Conservation (phyloP, 1,140 invertebrate species). For the Trichoplusia ni region DNA sequence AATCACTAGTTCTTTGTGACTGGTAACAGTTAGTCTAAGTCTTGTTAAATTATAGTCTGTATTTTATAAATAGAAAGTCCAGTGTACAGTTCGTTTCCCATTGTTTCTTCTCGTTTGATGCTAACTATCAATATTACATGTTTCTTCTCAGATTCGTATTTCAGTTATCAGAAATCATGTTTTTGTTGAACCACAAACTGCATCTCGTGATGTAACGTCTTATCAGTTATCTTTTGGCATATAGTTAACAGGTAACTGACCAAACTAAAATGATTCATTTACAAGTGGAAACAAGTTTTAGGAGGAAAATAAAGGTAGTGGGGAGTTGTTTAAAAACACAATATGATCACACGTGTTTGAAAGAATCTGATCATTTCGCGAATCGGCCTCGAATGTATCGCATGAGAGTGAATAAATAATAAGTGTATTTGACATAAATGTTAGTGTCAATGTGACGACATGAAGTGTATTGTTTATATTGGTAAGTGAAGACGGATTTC, state of each 20-base stretch:
- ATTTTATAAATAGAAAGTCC: too few relatives aligned
- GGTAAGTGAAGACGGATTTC: neutral
- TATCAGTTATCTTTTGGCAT: neutral
- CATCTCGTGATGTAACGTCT: neutral
- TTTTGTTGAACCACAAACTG: neutral
- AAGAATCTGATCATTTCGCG: constrained; percentile 13
- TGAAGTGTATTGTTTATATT: neutral
- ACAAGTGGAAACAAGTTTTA: constrained; percentile 14
- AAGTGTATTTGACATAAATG: neutral
- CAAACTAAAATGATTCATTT: neutral
- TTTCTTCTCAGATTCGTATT: neutral
- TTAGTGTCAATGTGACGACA: neutral
- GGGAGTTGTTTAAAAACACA: constrained; percentile 13
- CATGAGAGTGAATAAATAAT: neutral
- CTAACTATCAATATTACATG: too few relatives aligned
- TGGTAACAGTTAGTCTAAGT: neutral
- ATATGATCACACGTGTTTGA: constrained; percentile 8
- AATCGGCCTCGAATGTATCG: constrained; percentile 3
- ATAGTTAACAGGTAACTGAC: neutral
- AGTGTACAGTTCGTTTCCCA: too few relatives aligned
- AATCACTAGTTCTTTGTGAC: neutral
- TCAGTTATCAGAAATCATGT: neutral
- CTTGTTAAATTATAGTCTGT: neutral
- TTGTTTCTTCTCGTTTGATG: too few relatives aligned
- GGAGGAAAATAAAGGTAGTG: constrained; percentile 8